These are phyloP conservation scores for Napeogenes sylphis DNA, from an alignment of 2,888 invertebrate genomes.

Conservation along the genomic window DNA sequence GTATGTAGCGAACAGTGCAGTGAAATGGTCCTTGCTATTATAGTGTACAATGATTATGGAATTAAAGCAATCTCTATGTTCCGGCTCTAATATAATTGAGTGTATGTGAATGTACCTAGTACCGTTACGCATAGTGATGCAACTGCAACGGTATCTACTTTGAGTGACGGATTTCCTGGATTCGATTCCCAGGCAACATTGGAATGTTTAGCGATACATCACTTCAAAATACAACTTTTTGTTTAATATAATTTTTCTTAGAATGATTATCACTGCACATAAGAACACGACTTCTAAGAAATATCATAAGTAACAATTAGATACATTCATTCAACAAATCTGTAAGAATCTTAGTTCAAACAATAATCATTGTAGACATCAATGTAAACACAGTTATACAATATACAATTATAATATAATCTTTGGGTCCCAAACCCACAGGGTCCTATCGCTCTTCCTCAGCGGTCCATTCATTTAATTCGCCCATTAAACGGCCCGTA, in stretches of 20 bases:
- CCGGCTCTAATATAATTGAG: constrained; percentile 60
- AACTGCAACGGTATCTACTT: constrained; percentile 45
- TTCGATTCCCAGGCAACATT: constrained; percentile 58
- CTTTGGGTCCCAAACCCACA: constrained; percentile 11
- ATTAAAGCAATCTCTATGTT: constrained; percentile 68
- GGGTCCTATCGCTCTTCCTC: constrained; percentile 29
- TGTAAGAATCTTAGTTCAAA: neutral
- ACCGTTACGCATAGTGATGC: constrained; percentile 56
- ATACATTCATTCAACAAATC: neutral
- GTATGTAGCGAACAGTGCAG: constrained; percentile 26
- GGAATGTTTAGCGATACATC: constrained; percentile 42
- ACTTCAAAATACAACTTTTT: neutral
- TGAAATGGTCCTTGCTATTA: constrained; percentile 33
- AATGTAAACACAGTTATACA: neutral
- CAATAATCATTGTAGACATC: neutral
- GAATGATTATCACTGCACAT: too few relatives aligned
- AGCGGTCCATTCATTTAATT: constrained; percentile 49
- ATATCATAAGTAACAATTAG: too few relatives aligned
- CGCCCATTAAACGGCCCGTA: constrained; percentile 64
- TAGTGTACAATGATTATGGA: constrained; percentile 58
- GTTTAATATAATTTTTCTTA: neutral
- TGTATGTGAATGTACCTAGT: constrained; percentile 42
- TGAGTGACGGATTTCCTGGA: constrained; percentile 63
- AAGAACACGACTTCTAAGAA: too few relatives aligned
- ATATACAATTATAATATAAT: constrained; percentile 4